Percentiles rank a stretch among this genome's conserved stretches.
These are phyloP conservation scores for Enhydra lutris DNA, from an alignment of 2,113 vertebrate genomes.

Conservation along the genomic window DNA sequence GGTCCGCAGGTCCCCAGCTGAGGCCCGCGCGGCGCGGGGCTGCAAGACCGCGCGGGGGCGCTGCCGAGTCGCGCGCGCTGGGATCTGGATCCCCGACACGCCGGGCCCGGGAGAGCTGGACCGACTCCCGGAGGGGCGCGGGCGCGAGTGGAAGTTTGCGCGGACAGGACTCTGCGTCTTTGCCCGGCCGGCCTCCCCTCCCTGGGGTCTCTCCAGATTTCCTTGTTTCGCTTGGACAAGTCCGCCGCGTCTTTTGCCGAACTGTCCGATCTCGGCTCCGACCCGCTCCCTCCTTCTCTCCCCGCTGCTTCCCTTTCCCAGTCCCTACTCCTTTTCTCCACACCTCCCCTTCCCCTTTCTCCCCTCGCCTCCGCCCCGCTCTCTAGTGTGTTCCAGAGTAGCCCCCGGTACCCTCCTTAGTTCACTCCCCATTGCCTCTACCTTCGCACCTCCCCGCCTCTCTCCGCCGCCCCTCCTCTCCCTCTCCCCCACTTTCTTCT, in stretches of 20 bases:
- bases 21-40: background rate
- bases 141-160: background rate
- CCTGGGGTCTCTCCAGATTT: background rate
- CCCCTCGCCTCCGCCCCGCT: fast-evolving
- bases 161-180: background rate
- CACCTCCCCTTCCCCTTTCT: fast-evolving
- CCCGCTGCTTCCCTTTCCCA: fast-evolving
- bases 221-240: too few relatives aligned
- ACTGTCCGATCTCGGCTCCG: fast-evolving
- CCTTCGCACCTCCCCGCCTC: too few relatives aligned
- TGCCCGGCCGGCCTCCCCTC: background rate
- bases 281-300: background rate
- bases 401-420: background rate
- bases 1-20: background rate
- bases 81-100: fast-evolving
- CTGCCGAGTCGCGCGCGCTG: background rate
- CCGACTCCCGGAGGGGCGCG: too few relatives aligned
- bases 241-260: background rate
- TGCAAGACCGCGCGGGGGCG: background rate
- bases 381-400: background rate
- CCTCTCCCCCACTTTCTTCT: fast-evolving
- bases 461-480: background rate
- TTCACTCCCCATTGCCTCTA: fast-evolving
- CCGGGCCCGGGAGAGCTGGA: fast-evolving
- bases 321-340: background rate